Conservation (phyloP, 2,888 invertebrate genomes). For the Doris montereyensis region DNA sequence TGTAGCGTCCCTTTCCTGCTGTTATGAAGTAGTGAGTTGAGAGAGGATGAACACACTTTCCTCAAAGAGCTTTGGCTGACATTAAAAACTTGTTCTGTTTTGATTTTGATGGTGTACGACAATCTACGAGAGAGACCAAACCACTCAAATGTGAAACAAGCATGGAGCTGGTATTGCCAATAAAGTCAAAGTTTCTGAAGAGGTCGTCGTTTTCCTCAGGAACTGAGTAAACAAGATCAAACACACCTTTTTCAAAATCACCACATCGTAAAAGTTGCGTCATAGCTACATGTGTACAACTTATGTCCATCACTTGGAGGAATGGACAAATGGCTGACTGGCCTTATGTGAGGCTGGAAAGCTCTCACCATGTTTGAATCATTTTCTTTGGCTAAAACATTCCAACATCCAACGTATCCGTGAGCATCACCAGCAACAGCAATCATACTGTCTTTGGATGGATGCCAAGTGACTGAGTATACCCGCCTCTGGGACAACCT, state of each 20-base stretch:
- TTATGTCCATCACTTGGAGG: constrained; percentile 55
- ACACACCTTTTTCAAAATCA: constrained; percentile 68
- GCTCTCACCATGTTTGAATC: constrained; percentile 56
- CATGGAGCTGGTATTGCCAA: constrained; percentile 57
- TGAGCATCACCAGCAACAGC: constrained; percentile 71
- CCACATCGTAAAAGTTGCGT: constrained; percentile 72
- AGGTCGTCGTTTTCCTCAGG: constrained; percentile 61
- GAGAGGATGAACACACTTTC: constrained; percentile 71
- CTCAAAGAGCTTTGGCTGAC: constrained; percentile 59
- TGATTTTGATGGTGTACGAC: constrained; percentile 50
- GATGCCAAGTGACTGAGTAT: constrained; percentile 72
- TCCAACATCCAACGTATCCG: constrained; percentile 71
- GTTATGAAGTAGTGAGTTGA: constrained; percentile 71
- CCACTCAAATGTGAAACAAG: constrained; percentile 72
- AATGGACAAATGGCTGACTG: constrained; percentile 70
- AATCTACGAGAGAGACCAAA: constrained; percentile 69
- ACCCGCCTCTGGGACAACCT: constrained; percentile 69
- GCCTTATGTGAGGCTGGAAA: constrained; percentile 67
- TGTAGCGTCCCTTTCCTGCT: constrained; percentile 63
- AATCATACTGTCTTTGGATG: constrained; percentile 64
- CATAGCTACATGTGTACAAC: constrained; percentile 70
- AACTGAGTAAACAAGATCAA: constrained; percentile 70
- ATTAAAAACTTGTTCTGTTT: constrained; percentile 53
- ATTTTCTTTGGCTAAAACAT: constrained; percentile 60
- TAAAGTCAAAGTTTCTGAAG: constrained; percentile 64